Conservation (phyloP, 2,797 vertebrate species). For the Notamacropus eugenii region DNA sequence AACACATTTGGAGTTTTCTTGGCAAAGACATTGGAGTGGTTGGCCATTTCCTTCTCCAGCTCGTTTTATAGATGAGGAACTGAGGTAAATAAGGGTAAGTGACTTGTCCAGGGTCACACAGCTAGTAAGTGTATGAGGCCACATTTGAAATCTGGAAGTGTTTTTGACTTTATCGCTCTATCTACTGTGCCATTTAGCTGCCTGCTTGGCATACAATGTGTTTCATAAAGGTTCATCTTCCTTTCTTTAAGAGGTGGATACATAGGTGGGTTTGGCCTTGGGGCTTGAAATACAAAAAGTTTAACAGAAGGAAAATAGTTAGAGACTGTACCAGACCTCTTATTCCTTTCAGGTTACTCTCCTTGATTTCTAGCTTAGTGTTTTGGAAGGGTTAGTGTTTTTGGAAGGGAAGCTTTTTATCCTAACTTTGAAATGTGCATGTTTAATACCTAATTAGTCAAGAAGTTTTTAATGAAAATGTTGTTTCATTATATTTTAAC, state of each 20-base stretch:
- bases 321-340: not conserved
- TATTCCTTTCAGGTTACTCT: not conserved
- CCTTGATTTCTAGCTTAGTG: not conserved
- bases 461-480: not conserved
- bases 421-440: not conserved
- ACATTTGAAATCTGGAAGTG: not conserved
- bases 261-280: not conserved
- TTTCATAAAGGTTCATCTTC: not conserved
- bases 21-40: not conserved
- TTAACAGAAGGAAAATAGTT: not conserved
- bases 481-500: not conserved
- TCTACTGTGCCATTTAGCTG: too few species aligned
- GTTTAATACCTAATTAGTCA: not conserved
- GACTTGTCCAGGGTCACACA: not conserved
- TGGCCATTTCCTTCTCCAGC: not conserved
- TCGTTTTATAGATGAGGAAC: too few species aligned
- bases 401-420: not conserved
- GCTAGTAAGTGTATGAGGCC: not conserved
- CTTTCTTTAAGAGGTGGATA: not conserved
- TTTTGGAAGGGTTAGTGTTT: not conserved
- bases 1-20: not conserved
- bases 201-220: not conserved
- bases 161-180: not conserved
- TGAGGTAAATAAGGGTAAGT: too few species aligned
- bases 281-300: not conserved